Evolutionary conservation across 2,888 invertebrate species (phyloP).

Genomic region (Drosophila peninsularis): DNA sequence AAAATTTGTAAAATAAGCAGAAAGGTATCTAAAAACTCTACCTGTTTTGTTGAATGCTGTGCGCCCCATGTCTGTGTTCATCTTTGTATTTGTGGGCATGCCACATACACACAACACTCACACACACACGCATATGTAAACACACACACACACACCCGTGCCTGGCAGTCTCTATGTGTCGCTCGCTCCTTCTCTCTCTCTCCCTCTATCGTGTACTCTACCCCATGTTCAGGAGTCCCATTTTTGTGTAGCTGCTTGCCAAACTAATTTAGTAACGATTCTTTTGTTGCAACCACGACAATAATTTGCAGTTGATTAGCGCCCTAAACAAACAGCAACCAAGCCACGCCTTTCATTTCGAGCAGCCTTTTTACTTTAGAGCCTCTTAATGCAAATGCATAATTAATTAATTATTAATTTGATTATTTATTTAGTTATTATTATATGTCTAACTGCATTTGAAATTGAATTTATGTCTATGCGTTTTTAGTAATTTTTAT

Average conservation of each 20-base stretch:
- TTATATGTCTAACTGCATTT: slow-evolving; percentile 79
- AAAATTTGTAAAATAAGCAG: background rate
- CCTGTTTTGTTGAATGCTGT: slow-evolving; percentile 43
- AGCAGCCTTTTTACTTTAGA: slow-evolving; percentile 36
- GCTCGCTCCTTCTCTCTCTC: slow-evolving; percentile 16
- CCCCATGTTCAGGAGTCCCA: slow-evolving; percentile 33
- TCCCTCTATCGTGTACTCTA: slow-evolving; percentile 7
- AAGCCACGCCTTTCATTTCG: slow-evolving; percentile 48
- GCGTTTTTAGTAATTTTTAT: slow-evolving; percentile 46
- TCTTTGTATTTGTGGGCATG: slow-evolving; percentile 52
- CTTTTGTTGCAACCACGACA: slow-evolving; percentile 5
- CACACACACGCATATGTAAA: slow-evolving; percentile 21
- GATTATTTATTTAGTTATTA: slow-evolving; percentile 41
- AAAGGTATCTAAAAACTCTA: slow-evolving; percentile 34
- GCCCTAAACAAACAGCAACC: slow-evolving; percentile 1
- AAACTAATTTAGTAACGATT: slow-evolving; percentile 38
- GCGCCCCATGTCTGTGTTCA: slow-evolving; percentile 47
- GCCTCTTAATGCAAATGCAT: slow-evolving; percentile 35
- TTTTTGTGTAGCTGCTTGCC: slow-evolving; percentile 71
- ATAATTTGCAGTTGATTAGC: slow-evolving; percentile 11
- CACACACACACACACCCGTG: slow-evolving; percentile 14
- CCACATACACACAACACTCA: slow-evolving; percentile 23
- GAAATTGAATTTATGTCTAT: slow-evolving; percentile 61
- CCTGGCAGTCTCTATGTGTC: slow-evolving; percentile 40
- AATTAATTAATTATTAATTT: slow-evolving; percentile 46